Base-by-base conservation (phyloP, 2,888 invertebrate species). In the Octonoba sinensis region DNA sequence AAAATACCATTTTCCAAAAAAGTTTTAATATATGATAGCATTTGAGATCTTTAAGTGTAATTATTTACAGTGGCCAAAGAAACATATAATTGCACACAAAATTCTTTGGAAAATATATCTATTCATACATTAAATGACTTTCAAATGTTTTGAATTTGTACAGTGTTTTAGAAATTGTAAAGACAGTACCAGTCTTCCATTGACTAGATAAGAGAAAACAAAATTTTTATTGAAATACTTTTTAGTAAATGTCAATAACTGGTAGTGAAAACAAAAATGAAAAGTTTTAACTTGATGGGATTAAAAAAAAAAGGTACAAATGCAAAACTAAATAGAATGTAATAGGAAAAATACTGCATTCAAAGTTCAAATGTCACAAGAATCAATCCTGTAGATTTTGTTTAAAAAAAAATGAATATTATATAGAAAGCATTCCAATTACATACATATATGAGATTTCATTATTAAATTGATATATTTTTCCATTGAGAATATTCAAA, bases 21-120 rank as follows among this genome's bases (percentile, higher is more conserved):
- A 60, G 27, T 16, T 27, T 24, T 36, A 56, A 57, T 36, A 15
- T 36, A 64, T 4, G 22, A 69, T 51, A 46, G 62, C 76, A 76
- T 70, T 76, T 49, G 36, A 76, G 47, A 77, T 49, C 47, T 60
- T 56, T 54, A 27, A 60, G 57, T 65, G 22, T 49, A 27, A 54
- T 54, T 73, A 79, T 79, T 67, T 79, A 79, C 79, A 79, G 79
- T 79, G 79, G 59, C 66, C 46, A 47, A 59, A 67, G 64, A 71
- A 71, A 72, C 27, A 51, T 59, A 66, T 64, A 72, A 79, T 79
- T 79, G 79, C 79, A 79, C 79, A 27, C 36, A 79, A 57, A 78
- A 71, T 67, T 79, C 79, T 79, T 79, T 79, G 79, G 79, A 79
- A 79, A 79, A 79, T 67, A 73, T 73, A 73, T 70, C 70, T 77